Conservation (phyloP, 2,797 vertebrate genomes). For the Ctenopoma kingsleyae region DNA sequence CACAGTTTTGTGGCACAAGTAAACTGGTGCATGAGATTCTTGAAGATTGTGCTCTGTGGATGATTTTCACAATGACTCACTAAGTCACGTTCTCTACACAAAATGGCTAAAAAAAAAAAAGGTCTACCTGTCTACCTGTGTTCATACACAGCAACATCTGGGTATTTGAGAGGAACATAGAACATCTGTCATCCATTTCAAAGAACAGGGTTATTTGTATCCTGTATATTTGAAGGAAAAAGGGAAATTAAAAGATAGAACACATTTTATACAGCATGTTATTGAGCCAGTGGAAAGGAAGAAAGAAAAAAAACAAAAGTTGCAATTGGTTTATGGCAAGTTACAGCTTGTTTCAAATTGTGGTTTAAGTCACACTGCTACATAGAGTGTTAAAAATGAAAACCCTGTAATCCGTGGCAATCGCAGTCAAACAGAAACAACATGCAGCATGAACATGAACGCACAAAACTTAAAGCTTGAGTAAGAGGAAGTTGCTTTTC, state of each 20-base stretch:
- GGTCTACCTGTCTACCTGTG: slow-evolving; percentile 16
- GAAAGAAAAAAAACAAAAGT: slow-evolving; percentile 7
- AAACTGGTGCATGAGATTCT: slow-evolving; percentile 22
- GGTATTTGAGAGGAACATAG: slow-evolving; percentile 3
- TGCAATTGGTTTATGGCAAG: slow-evolving; percentile 29
- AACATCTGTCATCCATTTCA: slow-evolving; percentile 9
- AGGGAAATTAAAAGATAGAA: slow-evolving; percentile 30
- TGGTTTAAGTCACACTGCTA: slow-evolving; percentile 32
- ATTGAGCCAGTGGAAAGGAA: slow-evolving; percentile 1
- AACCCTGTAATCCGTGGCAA: slow-evolving; percentile 45
- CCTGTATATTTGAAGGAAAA: slow-evolving; percentile 13
- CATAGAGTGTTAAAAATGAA: slow-evolving; percentile 26
- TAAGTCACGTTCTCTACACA: slow-evolving; percentile 12
- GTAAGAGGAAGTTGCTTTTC: slow-evolving; percentile 17
- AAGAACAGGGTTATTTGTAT: slow-evolving; percentile 15
- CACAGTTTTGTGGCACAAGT: slow-evolving; percentile 63
- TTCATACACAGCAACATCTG: slow-evolving; percentile 34
- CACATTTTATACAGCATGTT: slow-evolving; percentile 35
- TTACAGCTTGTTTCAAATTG: slow-evolving; percentile 42
- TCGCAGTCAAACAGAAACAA: slow-evolving; percentile 23
- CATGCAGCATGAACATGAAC: not conserved
- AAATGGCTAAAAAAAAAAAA: slow-evolving; percentile 11
- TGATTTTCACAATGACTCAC: slow-evolving; percentile 34
- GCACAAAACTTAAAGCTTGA: slow-evolving; percentile 24
- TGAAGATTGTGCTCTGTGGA: slow-evolving; percentile 17